Conservation (phyloP, 1,140 invertebrate species). For the Euwallacea fornicatus region DNA sequence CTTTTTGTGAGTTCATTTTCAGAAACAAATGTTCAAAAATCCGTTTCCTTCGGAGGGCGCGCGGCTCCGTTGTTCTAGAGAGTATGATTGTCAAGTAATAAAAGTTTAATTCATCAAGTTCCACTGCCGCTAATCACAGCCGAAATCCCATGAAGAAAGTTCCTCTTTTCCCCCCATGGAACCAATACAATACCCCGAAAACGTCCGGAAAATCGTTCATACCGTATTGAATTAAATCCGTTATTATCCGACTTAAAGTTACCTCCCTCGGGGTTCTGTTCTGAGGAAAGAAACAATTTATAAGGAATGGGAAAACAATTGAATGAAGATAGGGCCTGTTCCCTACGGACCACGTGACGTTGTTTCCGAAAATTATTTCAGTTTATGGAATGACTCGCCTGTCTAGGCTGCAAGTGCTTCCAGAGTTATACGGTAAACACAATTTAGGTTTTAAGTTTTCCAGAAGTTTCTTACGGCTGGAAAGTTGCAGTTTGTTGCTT, state of each 20-base stretch:
- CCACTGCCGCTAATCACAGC: background rate
- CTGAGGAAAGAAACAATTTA: conserved; percentile 46
- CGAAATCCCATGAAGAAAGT: background rate
- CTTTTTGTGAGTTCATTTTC: too few species aligned
- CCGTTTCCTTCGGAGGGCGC: too few species aligned
- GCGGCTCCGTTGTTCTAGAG: too few species aligned
- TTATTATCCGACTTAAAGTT: conserved; percentile 41
- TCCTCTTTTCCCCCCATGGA: conserved; percentile 1
- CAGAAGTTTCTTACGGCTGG: background rate
- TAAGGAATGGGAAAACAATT: conserved; percentile 50
- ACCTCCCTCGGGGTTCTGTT: conserved; percentile 38
- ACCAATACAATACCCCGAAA: conserved; percentile 1
- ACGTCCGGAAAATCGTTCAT: conserved; percentile 20
- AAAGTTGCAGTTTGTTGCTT: background rate
- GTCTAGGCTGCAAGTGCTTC: conserved; percentile 16
- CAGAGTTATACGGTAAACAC: conserved; percentile 19
- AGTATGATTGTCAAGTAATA: too few species aligned
- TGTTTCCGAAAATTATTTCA: conserved; percentile 32
- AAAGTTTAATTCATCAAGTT: too few species aligned
- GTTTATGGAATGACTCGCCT: conserved; percentile 21
- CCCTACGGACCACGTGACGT: conserved; percentile 38
- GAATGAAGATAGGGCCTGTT: conserved; percentile 44
- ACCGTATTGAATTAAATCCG: conserved; percentile 41
- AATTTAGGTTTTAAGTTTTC: conserved; percentile 24
- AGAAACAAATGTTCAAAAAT: too few species aligned